phyloP scores from a whole-genome alignment of 2,888 invertebrate species.

The Steinernema carpocapsae region DNA sequence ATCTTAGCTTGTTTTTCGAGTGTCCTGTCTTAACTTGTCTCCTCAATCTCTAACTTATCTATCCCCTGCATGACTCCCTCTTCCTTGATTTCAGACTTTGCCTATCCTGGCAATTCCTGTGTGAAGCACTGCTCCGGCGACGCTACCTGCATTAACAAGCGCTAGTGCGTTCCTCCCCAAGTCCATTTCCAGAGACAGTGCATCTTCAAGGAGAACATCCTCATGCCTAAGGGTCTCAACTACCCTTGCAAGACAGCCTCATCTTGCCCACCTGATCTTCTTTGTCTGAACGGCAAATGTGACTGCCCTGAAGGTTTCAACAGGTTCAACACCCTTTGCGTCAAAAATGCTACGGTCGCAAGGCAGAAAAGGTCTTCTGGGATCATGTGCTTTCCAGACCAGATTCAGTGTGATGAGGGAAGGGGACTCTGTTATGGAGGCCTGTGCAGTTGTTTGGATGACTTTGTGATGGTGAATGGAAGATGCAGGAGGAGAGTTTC shows the following conservation, averaged over 20 bases:
- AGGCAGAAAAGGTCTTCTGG: background rate
- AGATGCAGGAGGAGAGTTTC: conserved; percentile 40
- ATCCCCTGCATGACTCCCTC: too few species aligned
- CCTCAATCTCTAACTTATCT: too few species aligned
- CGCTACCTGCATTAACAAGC: conserved; percentile 43
- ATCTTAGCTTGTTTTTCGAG: conserved; percentile 20
- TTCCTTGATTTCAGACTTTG: conserved; percentile 43
- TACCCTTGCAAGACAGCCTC: conserved; percentile 3
- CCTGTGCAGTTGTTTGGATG: conserved; percentile 52
- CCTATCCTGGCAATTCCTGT: conserved; percentile 45
- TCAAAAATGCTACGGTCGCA: background rate
- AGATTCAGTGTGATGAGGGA: conserved; percentile 50
- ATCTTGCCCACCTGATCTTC: conserved; percentile 30
- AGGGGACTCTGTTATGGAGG: conserved; percentile 54
- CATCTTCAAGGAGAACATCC: conserved; percentile 26
- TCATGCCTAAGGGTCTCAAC: conserved; percentile 1
- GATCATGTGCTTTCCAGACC: conserved; percentile 47
- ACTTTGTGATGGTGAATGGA: conserved; percentile 46
- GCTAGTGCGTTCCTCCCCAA: conserved; percentile 43
- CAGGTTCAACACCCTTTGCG: conserved; percentile 6
- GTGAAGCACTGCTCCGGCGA: conserved; percentile 43
- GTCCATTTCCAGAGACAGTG: conserved; percentile 39
- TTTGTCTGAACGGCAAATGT: conserved; percentile 8
- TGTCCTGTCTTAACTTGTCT: conserved; percentile 19
- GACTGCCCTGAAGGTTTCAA: conserved; percentile 25